Base-by-base conservation (phyloP, 2,888 invertebrate species). In the Rutpela maculata region DNA sequence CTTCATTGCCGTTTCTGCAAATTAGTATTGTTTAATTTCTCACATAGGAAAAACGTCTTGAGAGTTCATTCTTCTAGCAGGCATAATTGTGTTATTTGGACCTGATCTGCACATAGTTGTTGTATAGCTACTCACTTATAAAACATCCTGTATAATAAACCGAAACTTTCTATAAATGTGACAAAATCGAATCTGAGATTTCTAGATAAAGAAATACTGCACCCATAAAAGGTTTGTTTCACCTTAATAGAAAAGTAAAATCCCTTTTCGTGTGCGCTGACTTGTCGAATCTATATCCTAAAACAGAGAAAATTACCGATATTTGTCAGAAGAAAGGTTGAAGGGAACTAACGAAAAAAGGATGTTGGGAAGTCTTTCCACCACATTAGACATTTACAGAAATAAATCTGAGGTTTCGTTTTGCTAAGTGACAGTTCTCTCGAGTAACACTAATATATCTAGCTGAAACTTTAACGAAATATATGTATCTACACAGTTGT, bases 251-350 rank as follows among this genome's bases (percentile, higher is more conserved):
- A 31, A 55, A 18, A 19, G 59, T 4, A 59, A 59, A 59, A 55
- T 55, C 26, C 67, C 67, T 67, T 67, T 55, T 50, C 67, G 26
- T 31, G 50, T 26, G 26, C 67, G 67, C 55, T 67, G 67, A 67
- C 67, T 67, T 67, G 38, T 55, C 70, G 60, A 59, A 70, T 70
- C 43, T 26, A 43, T 60, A 70, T 70, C 59, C 70, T n/a, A 57
- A 70, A 70, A 70, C 60, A 60, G 70, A 31, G 70, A 69, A 38
- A 70, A 70, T 70, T 59, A 56, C 70, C 62, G 70, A 60, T 60
- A 70, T 70, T 70, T 70, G 60, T 70, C 67, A 67, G 55, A 26
- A 67, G 55, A 67, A 67, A 19, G 67, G 55, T 55, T 67, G n/a
- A 57, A 69, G 59, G 31, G 59, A 60, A 38, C 70, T 70, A 38